phyloP scores from a whole-genome alignment of 2,888 invertebrate species.

The Epicampocera succincta region DNA sequence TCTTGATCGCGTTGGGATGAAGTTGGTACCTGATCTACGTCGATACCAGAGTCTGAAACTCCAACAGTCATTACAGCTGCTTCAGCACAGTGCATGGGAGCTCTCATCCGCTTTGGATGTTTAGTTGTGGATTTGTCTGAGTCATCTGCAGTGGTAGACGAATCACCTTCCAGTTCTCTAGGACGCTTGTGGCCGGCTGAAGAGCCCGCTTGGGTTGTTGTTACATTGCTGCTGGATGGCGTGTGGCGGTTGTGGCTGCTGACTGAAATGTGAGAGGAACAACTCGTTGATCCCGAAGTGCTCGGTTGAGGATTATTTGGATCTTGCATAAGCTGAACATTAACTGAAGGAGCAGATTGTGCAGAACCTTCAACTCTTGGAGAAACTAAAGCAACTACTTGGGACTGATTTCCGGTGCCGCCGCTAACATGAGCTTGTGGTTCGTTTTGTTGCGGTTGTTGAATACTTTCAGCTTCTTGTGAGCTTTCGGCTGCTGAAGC shows the following conservation, averaged over 20 bases:
- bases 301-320: conserved; percentile 80
- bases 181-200: conserved; percentile 83
- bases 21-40: conserved; percentile 92
- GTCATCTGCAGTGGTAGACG: conserved; percentile 82
- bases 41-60: conserved; percentile 84
- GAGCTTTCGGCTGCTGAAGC: conserved; percentile 81
- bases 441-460: conserved; percentile 79
- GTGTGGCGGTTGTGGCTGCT: conserved; percentile 82
- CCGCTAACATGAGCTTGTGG: conserved; percentile 79
- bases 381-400: conserved; percentile 87
- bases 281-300: conserved; percentile 78
- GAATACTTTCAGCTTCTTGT: conserved; percentile 81
- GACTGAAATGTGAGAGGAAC: conserved; percentile 79
- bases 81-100: conserved; percentile 77
- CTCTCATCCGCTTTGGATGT: conserved; percentile 79
- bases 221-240: conserved; percentile 86
- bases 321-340: conserved; percentile 77
- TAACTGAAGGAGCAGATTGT: conserved; percentile 74
- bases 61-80: conserved; percentile 76
- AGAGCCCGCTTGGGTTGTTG: conserved; percentile 84
- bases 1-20: conserved; percentile 93
- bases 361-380: conserved; percentile 86
- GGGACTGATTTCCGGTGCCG: conserved; percentile 80
- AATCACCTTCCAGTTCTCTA: conserved; percentile 84
- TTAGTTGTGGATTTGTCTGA: conserved; percentile 79